Evolutionary conservation across 2,888 invertebrate genomes (phyloP).

Genomic region (Andrena haemorrhoa): DNA sequence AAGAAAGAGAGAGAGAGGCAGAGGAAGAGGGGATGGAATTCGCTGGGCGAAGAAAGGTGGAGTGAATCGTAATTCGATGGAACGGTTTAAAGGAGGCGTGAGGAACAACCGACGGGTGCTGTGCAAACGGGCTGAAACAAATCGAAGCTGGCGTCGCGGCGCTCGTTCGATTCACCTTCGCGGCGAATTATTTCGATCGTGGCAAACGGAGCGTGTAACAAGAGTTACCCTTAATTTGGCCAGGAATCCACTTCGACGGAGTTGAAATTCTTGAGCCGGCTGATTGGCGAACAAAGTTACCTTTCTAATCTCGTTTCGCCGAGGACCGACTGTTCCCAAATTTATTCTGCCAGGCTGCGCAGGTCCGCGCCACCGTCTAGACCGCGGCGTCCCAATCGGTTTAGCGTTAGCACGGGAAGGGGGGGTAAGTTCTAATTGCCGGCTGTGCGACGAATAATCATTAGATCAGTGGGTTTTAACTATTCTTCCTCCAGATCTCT

Average conservation of each 20-base stretch:
- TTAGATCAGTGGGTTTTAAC: conserved; percentile 67
- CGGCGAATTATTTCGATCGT: conserved; percentile 64
- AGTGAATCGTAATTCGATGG: conserved; percentile 20
- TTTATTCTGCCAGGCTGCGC: conserved; percentile 69
- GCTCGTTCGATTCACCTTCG: conserved; percentile 38
- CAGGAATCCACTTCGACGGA: conserved; percentile 58
- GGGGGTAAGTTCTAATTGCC: conserved; percentile 82
- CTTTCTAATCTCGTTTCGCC: conserved; percentile 81
- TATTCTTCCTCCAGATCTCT: conserved; percentile 45
- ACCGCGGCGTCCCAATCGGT: conserved; percentile 78
- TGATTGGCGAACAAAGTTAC: conserved; percentile 84
- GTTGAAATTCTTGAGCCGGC: conserved; percentile 76
- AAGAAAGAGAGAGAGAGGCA: too few relatives aligned
- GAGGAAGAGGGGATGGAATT: not conserved
- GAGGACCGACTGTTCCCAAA: conserved; percentile 76
- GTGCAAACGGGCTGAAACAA: conserved; percentile 42
- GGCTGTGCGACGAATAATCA: conserved; percentile 79
- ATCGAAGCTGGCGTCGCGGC: conserved; percentile 40
- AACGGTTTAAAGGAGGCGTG: conserved; percentile 7
- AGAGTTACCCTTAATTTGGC: conserved; percentile 60
- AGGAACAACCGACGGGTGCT: conserved; percentile 31
- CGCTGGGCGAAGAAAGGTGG: not conserved
- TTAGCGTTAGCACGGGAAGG: conserved; percentile 79
- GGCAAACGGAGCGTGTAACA: conserved; percentile 57
- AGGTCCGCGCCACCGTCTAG: conserved; percentile 23